phyloP scores from a whole-genome alignment of 2,113 vertebrate species.

The Ursus arctos region DNA sequence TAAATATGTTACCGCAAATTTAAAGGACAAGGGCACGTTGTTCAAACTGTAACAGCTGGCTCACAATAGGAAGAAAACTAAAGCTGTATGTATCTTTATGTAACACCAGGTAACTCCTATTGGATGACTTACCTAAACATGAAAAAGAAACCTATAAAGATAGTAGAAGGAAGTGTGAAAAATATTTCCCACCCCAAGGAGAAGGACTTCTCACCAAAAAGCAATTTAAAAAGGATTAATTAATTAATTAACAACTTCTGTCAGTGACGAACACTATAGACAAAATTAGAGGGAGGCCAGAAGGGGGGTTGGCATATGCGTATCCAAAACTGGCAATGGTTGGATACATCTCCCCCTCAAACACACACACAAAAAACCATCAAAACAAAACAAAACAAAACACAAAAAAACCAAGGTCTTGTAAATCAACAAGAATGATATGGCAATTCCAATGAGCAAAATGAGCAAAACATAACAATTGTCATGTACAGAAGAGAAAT shows the following conservation, averaged over 20 bases:
- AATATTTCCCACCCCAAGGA: not conserved
- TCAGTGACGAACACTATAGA: not conserved
- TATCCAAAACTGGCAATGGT: not conserved
- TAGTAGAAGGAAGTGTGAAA: slow-evolving; percentile 4
- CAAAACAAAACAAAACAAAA: not conserved
- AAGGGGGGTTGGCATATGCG: not conserved
- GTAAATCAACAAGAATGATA: not conserved
- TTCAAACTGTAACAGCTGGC: not conserved
- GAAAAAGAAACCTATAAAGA: not conserved
- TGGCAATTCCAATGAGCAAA: not conserved
- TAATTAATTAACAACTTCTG: not conserved
- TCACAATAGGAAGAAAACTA: not conserved
- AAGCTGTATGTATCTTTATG: not conserved
- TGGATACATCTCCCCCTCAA: not conserved
- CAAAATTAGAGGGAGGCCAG: not conserved
- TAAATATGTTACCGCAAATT: not conserved
- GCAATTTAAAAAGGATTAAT: not conserved
- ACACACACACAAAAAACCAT: not conserved
- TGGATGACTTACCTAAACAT: not conserved
- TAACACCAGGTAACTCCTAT: not conserved
- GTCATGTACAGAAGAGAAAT: not conserved
- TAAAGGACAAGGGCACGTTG: not conserved
- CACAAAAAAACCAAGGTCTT: not conserved
- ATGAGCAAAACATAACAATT: not conserved
- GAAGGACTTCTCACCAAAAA: not conserved